Evolutionary conservation across 2,797 vertebrate species (phyloP).

Genomic region (Ammospiza maritima): DNA sequence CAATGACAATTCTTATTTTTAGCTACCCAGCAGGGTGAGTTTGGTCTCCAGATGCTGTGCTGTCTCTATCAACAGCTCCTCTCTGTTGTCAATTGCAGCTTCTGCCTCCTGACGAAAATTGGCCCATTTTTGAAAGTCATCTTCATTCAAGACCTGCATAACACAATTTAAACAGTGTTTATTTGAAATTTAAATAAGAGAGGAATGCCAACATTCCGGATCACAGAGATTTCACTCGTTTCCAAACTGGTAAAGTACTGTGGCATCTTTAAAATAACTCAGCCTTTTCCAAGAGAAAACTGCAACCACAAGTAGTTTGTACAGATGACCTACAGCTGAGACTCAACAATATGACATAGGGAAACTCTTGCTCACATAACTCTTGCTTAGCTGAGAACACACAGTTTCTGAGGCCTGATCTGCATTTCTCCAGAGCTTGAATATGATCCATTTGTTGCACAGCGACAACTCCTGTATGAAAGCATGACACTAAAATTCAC

Average conservation of each 20-base stretch:
- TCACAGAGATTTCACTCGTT: background rate
- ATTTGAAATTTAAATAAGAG: conserved; percentile 7
- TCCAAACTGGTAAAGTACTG: background rate
- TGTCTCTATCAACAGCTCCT: conserved; percentile 87
- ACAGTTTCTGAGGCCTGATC: background rate
- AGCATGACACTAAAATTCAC: background rate
- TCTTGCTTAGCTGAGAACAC: background rate
- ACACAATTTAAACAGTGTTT: background rate
- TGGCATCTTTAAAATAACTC: background rate
- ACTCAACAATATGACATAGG: background rate
- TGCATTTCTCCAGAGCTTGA: background rate
- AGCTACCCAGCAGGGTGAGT: conserved; percentile 90
- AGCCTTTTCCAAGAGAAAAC: background rate
- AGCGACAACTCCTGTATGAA: background rate
- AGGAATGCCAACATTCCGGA: background rate
- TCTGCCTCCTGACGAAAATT: conserved; percentile 83
- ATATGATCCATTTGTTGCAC: background rate
- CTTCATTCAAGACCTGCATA: conserved; percentile 84
- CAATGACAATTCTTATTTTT: conserved; percentile 46
- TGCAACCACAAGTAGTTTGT: background rate
- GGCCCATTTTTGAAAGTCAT: conserved; percentile 85
- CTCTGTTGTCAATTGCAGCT: conserved; percentile 87
- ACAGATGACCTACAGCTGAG: background rate
- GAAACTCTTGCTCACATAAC: background rate
- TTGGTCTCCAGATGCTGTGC: conserved; percentile 87